Evolutionary conservation across 2,888 invertebrate species (phyloP).

Genomic region (Ophraella communa): DNA sequence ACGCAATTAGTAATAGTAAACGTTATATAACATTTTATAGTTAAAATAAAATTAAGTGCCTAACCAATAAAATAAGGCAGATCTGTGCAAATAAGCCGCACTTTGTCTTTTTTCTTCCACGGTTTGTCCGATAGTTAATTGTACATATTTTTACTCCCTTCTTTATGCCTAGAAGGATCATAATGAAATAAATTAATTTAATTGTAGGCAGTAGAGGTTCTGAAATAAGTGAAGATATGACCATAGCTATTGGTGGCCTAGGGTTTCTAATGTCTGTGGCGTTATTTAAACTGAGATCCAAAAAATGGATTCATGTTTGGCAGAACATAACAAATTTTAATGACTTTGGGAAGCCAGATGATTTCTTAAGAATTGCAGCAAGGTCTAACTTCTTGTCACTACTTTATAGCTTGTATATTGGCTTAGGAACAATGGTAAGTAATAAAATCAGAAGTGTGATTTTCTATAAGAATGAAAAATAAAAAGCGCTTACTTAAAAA

Average conservation of each 20-base stretch:
- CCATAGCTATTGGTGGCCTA: constrained; percentile 21
- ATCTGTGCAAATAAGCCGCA: no score
- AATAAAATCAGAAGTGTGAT: background rate
- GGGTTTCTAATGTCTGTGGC: constrained; percentile 9
- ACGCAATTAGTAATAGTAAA: no score
- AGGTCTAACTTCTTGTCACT: constrained; percentile 20
- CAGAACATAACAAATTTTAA: constrained; percentile 18
- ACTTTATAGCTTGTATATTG: constrained; percentile 18
- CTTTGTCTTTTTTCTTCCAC: no score
- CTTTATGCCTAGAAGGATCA: no score
- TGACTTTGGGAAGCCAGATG: constrained; percentile 19
- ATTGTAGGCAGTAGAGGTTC: constrained; percentile 27
- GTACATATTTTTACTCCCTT: no score
- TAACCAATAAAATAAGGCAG: no score
- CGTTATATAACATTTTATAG: no score
- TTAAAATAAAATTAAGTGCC: no score
- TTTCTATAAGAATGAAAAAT: no score
- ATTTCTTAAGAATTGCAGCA: constrained; percentile 15
- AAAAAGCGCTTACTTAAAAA: no score
- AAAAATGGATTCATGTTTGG: constrained; percentile 23
- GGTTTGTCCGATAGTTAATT: no score
- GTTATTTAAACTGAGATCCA: constrained; percentile 14
- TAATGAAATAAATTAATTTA: no score
- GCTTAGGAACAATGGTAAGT: constrained; percentile 11
- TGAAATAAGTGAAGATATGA: constrained; percentile 34